These are phyloP conservation scores for Papilio dardanus DNA, from an alignment of 1,140 invertebrate species.

Conservation along the genomic window DNA sequence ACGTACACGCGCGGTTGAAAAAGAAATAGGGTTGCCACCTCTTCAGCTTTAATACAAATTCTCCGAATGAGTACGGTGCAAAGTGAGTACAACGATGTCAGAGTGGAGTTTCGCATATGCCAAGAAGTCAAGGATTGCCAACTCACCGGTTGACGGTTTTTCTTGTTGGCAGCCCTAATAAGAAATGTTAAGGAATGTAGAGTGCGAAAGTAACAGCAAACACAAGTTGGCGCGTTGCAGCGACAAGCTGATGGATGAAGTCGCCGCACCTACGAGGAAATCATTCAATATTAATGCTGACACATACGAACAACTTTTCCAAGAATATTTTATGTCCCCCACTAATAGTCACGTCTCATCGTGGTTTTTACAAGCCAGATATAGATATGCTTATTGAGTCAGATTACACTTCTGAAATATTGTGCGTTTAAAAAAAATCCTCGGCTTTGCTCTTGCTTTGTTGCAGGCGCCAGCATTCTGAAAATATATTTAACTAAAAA, in stretches of 20 bases:
- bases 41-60: neutral
- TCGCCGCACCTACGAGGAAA: conserved; percentile 45
- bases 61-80: neutral
- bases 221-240: conserved; percentile 19
- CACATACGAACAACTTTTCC: neutral
- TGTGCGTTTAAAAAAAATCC: neutral
- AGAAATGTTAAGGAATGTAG: neutral
- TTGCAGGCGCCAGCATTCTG: neutral
- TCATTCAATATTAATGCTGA: conserved; percentile 48
- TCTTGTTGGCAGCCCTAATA: neutral
- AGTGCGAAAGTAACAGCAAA: neutral
- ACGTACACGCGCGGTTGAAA: neutral
- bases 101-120: neutral
- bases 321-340: conserved; percentile 9
- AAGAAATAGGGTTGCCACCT: neutral
- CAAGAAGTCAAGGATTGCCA: neutral
- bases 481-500: neutral
- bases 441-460: neutral
- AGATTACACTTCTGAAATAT: neutral
- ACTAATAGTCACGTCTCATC: neutral
- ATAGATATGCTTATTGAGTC: no score
- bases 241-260: conserved; percentile 57
- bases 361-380: no score
- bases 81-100: no score
- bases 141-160: neutral